Evolutionary conservation across 1,140 invertebrate genomes (phyloP).

Genomic region (Heliconius melpomene): DNA sequence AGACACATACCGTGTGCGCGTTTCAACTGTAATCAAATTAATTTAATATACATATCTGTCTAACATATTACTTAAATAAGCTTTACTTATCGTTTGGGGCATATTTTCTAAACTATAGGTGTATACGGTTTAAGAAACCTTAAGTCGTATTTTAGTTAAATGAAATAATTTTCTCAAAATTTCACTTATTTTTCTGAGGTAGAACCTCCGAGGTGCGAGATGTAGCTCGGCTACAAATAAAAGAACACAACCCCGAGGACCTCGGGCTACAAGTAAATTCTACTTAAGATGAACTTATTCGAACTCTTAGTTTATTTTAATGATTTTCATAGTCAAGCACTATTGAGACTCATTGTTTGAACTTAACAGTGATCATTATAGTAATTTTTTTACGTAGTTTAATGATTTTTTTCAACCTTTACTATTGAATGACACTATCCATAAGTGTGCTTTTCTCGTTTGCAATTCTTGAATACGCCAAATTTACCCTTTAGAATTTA

Average conservation of each 20-base stretch:
- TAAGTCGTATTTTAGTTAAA: too few species aligned
- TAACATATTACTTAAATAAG: background rate
- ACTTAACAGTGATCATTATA: background rate
- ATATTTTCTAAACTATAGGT: too few species aligned
- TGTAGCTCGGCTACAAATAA: slow-evolving; percentile 71
- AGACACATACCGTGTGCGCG: slow-evolving; percentile 14
- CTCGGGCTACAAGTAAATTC: slow-evolving; percentile 58
- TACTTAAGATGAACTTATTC: slow-evolving; percentile 31
- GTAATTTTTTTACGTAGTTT: background rate
- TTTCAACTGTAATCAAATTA: slow-evolving; percentile 28
- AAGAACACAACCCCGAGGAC: slow-evolving; percentile 64
- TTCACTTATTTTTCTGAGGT: background rate
- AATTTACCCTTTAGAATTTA: background rate
- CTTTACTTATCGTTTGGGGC: background rate
- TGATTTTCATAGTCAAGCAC: background rate
- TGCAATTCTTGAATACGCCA: background rate
- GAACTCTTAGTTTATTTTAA: background rate
- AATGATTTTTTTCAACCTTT: too few species aligned
- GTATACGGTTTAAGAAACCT: too few species aligned
- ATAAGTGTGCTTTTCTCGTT: background rate
- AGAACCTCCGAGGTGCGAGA: slow-evolving; percentile 53
- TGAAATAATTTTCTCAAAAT: background rate
- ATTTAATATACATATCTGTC: slow-evolving; percentile 15
- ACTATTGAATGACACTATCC: too few species aligned
- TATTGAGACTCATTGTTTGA: background rate